phyloP scores from a whole-genome alignment of 2,797 vertebrate genomes.

The Eutrigla gurnardus region DNA sequence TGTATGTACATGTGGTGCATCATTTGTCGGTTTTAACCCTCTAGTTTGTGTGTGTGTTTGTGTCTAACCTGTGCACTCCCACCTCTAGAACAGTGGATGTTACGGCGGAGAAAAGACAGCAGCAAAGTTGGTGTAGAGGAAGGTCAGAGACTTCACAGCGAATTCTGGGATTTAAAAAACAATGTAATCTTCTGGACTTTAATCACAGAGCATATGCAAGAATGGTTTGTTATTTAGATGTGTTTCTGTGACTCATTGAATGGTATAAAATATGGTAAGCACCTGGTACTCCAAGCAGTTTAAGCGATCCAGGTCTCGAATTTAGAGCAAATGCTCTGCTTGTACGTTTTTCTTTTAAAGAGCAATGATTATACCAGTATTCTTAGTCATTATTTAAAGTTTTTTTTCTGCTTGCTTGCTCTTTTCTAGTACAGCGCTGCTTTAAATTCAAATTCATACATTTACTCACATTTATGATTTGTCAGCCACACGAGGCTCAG shows the following conservation, averaged over 20 bases:
- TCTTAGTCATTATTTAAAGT: background rate
- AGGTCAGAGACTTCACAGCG: slow-evolving; percentile 74
- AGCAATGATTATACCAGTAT: background rate
- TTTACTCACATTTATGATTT: slow-evolving; percentile 4
- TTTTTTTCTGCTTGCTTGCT: slow-evolving; percentile 15
- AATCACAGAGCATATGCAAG: slow-evolving; percentile 8
- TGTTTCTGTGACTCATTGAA: background rate
- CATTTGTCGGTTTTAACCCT: slow-evolving; percentile 30
- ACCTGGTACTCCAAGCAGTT: background rate
- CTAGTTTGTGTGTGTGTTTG: slow-evolving; percentile 49
- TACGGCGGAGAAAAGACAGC: slow-evolving; percentile 76
- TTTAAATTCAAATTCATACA: slow-evolving; percentile 19
- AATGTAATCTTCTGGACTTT: slow-evolving; percentile 13
- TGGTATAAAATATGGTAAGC: background rate
- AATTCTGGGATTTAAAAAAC: slow-evolving; percentile 22
- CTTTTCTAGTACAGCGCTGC: slow-evolving; percentile 9
- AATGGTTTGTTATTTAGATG: background rate
- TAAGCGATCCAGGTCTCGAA: slow-evolving; percentile 32
- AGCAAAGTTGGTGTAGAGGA: slow-evolving; percentile 64
- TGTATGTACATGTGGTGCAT: slow-evolving; percentile 2
- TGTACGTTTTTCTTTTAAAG: background rate
- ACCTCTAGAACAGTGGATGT: slow-evolving; percentile 84
- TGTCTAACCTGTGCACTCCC: slow-evolving; percentile 42
- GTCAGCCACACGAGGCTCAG: background rate
- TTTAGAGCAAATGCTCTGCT: slow-evolving; percentile 9